phyloP scores from a whole-genome alignment of 2,888 invertebrate species.

The Netelia fuscicornis region DNA sequence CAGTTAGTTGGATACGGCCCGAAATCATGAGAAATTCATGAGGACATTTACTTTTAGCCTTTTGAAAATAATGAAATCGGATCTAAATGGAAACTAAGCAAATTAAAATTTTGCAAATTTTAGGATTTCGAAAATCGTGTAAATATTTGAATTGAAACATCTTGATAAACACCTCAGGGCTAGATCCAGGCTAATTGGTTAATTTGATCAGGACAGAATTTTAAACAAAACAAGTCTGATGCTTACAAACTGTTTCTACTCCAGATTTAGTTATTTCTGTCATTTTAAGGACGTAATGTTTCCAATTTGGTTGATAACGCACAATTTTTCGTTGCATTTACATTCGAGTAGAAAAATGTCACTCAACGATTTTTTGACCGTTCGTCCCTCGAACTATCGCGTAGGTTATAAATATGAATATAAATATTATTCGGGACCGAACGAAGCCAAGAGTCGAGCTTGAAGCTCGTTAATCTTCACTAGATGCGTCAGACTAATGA shows the following conservation, averaged over 20 bases:
- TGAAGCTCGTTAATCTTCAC: conserved; percentile 81
- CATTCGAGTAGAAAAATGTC: neutral
- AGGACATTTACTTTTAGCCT: neutral
- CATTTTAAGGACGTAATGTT: neutral
- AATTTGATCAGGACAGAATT: too few relatives aligned
- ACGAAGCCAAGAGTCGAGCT: conserved; percentile 60
- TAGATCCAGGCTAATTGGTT: too few relatives aligned
- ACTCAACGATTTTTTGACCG: neutral
- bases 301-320: neutral
- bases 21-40: neutral
- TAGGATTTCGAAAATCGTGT: too few relatives aligned
- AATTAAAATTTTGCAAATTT: too few relatives aligned
- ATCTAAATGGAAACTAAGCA: too few relatives aligned
- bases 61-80: too few relatives aligned
- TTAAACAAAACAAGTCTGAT: too few relatives aligned
- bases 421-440: conserved; percentile 74
- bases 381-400: neutral
- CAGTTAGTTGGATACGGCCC: too few relatives aligned
- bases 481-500: conserved; percentile 80
- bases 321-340: neutral
- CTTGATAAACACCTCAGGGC: too few relatives aligned
- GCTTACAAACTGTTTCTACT: too few relatives aligned
- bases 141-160: too few relatives aligned
- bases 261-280: too few relatives aligned
- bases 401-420: conserved; percentile 73